Base-by-base conservation (phyloP, 2,888 invertebrate genomes). In the Pterostichus niger region DNA sequence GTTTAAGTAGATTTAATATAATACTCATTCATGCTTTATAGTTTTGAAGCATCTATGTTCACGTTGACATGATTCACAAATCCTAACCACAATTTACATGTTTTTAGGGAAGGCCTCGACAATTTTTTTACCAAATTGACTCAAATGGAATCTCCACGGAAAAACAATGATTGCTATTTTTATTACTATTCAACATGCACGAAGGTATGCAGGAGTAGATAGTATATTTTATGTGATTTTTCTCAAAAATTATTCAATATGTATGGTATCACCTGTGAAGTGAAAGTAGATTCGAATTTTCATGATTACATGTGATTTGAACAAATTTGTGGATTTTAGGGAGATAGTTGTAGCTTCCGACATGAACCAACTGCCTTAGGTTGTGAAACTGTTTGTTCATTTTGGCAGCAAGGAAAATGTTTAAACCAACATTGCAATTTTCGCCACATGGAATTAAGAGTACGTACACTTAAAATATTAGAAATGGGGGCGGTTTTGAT, bases 81-180 rank as follows among this genome's bases (percentile, higher is more conserved):
- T 61, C 75, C 82, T 82, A 82, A 82, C 82, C 71, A 68, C 68
- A 81, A 73, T 81, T 54, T 73, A 24, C 52, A 71, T 82, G 82
- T 68, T 83, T 81, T 61, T 24, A 83, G 83, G 83, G 83, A 83
- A 83, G 83, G 90, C 86, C 87, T 88, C 84, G 91, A 90, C 87
- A 90, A 91, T 86, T 91, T 91, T 87, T 91, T 90, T 86, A 88
- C 89, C 83, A 90, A 90, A 87, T 88, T 89, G 88, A 89, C 90
- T 56, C 89, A 89, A 85, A 93, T 95, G 93, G 94, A 94, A 91
- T 93, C 93, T 87, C 93, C 93, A 87, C 92, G 93, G 88, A 95
- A 94, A 91, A 94, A 95, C 89, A 94, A 95, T 90, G 96, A 96
- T 90, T 97, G 96, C 90, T 96, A 96, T 90, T 97, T 96, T 91